Evolutionary conservation across 2,888 invertebrate species (phyloP).

Genomic region (Cephalotes varians): DNA sequence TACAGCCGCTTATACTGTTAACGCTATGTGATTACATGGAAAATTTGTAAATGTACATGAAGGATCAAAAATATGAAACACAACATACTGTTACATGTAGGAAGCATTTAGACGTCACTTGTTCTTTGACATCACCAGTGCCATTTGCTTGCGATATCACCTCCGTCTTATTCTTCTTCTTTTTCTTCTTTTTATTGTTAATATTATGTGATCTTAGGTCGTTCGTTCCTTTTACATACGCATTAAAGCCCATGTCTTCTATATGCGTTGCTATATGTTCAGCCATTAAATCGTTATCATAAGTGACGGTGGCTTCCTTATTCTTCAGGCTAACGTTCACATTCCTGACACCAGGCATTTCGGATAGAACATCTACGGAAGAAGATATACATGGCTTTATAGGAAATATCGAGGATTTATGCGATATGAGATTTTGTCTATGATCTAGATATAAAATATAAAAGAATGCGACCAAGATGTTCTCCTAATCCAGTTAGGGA

Average conservation of each 20-base stretch:
- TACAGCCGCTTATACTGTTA: background rate
- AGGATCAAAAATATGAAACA: background rate
- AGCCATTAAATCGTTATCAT: constrained; percentile 87
- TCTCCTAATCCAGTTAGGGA: too few relatives aligned
- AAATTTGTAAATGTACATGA: background rate
- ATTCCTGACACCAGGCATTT: constrained; percentile 88
- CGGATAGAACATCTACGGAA: constrained; percentile 87
- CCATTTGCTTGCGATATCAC: constrained; percentile 71
- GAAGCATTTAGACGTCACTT: constrained; percentile 75
- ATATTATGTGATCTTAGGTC: constrained; percentile 64
- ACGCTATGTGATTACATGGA: background rate
- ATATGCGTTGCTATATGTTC: constrained; percentile 89
- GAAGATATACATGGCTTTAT: background rate
- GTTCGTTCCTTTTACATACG: constrained; percentile 86
- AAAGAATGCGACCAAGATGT: too few relatives aligned
- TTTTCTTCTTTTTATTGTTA: constrained; percentile 60
- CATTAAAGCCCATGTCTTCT: constrained; percentile 93
- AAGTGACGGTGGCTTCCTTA: constrained; percentile 89
- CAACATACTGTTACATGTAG: constrained; percentile 80
- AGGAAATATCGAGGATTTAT: background rate
- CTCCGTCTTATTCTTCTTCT: constrained; percentile 66
- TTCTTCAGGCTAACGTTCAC: constrained; percentile 89
- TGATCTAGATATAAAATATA: background rate
- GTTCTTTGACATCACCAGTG: constrained; percentile 72
- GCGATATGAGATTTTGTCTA: background rate